Percentiles rank a stretch among this genome's conserved stretches.
phyloP scores from a whole-genome alignment of 2,888 invertebrate species.

The Clistopyga incitator region DNA sequence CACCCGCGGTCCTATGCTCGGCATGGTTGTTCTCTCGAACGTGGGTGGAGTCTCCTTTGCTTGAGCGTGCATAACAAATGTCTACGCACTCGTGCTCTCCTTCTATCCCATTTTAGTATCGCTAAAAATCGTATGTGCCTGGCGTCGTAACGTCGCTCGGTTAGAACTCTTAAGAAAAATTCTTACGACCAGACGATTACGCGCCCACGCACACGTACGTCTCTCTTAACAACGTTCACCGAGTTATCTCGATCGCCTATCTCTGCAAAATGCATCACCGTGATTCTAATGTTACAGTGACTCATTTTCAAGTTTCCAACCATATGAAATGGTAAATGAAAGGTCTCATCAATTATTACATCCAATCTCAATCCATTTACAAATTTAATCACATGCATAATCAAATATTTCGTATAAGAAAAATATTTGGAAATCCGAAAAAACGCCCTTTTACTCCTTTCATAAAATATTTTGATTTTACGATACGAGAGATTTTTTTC shows the following conservation, averaged over 20 bases:
- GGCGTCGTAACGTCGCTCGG: constrained; percentile 13
- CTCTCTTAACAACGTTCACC: constrained; percentile 15
- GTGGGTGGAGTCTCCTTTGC: constrained; percentile 4
- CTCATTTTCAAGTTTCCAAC: too few relatives aligned
- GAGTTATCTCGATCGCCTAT: constrained; percentile 1
- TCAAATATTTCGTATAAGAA: too few relatives aligned
- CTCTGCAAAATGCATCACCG: too few relatives aligned
- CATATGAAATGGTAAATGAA: too few relatives aligned
- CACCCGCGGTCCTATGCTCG: constrained; percentile 63
- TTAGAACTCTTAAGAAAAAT: constrained; percentile 16
- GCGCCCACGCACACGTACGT: constrained; percentile 34
- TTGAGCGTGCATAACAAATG: constrained; percentile 34
- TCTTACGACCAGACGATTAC: constrained; percentile 20
- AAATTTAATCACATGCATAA: too few relatives aligned
- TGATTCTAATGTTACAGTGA: too few relatives aligned
- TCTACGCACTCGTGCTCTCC: constrained; percentile 17
- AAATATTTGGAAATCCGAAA: too few relatives aligned
- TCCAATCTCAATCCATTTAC: too few relatives aligned
- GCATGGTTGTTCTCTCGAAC: constrained; percentile 44
- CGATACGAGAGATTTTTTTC: too few relatives aligned
- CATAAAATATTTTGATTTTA: too few relatives aligned
- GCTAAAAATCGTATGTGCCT: constrained; percentile 36
- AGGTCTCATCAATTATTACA: too few relatives aligned
- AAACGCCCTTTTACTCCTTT: too few relatives aligned
- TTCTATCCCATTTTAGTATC: constrained; percentile 32